Base-by-base conservation (phyloP, 1,140 invertebrate species). In the Coelopa frigida region DNA sequence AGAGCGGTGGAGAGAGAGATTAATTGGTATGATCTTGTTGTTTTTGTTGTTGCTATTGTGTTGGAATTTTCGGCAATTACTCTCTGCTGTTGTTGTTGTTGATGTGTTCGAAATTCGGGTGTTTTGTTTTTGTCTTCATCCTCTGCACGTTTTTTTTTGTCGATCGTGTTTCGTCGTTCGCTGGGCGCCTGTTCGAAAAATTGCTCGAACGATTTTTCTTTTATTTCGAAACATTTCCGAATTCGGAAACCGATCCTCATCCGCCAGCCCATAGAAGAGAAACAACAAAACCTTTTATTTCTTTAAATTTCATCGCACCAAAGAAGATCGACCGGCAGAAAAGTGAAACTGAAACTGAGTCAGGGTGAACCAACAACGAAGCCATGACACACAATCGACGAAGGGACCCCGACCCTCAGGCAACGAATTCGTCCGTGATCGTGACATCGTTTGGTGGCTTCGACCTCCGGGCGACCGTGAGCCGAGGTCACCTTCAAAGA, bases 161-260 rank as follows among this genome's bases (percentile, higher is more conserved):
- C n/a, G n/a, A n/a, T n/a, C n/a, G n/a, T n/a, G n/a, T n/a, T n/a
- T n/a, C n/a, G n/a, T n/a, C n/a, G n/a, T n/a, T 10, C 35, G 11
- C 42, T 44, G 42, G 21, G 22, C 27, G 31, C 42, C 42, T 32
- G 42, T 17, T 44, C 21, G 31, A 33, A 44, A 44, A 29, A 44
- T 44, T 44, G 18, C 42, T 44, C 42, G 42, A 17, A 44, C 24
- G 42, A 44, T 44, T 44, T 44, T 44, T 44, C 42, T 44, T 44
- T 44, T 29, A 29, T 42, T 42, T 4, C n/a, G n/a, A n/a, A n/a
- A n/a, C n/a, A n/a, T n/a, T n/a, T 29, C 14, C 14, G 27, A 29
- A 29, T 10, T 29, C 27, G 27, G n/a, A n/a, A 29, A 10, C 14
- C 27, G 27, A 10, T 29, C 8, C 27, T 29, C 27, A 29, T 29